These are phyloP conservation scores for Drosophila jambulina DNA, from an alignment of 1,140 invertebrate genomes.

Conservation along the genomic window DNA sequence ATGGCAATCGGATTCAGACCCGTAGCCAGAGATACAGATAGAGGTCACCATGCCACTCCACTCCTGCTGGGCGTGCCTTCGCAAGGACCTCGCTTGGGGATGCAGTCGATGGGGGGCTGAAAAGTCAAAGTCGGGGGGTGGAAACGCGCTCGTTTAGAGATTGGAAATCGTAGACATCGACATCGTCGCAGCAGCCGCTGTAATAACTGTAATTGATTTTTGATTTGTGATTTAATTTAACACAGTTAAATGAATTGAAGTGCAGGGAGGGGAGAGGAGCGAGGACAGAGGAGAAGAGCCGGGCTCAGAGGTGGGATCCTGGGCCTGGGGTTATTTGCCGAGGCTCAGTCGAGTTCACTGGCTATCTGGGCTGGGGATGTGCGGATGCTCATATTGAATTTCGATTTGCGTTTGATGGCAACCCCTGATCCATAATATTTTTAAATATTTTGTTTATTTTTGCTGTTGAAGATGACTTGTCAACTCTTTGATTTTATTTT, in stretches of 20 bases:
- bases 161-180: slow-evolving; percentile 81
- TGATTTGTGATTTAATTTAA: slow-evolving; percentile 85
- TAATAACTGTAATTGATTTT: slow-evolving; percentile 85
- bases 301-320: not conserved
- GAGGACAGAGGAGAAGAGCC: not conserved
- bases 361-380: not conserved
- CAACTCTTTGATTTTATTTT: not conserved
- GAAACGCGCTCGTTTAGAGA: slow-evolving; percentile 70
- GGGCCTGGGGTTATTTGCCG: slow-evolving; percentile 7
- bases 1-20: slow-evolving; percentile 25
- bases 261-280: slow-evolving; percentile 4
- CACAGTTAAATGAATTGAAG: slow-evolving; percentile 81
- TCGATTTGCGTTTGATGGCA: slow-evolving; percentile 7
- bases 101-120: slow-evolving; percentile 13
- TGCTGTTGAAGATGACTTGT: not conserved
- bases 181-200: slow-evolving; percentile 70
- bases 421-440: not conserved
- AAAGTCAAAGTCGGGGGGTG: slow-evolving; percentile 16
- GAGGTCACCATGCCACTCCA: slow-evolving; percentile 47
- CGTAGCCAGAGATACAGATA: slow-evolving; percentile 42
- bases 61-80: slow-evolving; percentile 24
- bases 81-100: slow-evolving; percentile 30
- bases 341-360: slow-evolving; percentile 18
- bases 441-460: not conserved
- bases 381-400: slow-evolving; percentile 15